These are phyloP conservation scores for Trichomycterus rosablanca DNA, from an alignment of 2,113 vertebrate species.

Conservation along the genomic window DNA sequence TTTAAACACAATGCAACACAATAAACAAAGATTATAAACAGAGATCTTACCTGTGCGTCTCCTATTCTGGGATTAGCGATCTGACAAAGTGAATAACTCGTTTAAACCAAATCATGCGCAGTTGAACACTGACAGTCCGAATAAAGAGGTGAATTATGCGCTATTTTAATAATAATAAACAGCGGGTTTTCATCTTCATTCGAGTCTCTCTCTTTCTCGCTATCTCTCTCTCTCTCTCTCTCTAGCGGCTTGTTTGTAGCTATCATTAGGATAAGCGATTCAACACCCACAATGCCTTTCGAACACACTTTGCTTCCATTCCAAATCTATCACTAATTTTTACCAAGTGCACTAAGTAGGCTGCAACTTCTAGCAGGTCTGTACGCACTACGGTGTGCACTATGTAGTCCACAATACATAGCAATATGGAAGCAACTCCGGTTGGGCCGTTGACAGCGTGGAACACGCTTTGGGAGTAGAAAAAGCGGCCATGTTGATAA, in stretches of 20 bases:
- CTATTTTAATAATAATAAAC: too few relatives aligned
- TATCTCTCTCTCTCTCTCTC: slow-evolving; percentile 7
- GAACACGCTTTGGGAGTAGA: neutral
- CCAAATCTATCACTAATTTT: neutral
- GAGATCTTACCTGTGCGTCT: slow-evolving; percentile 53
- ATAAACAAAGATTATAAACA: neutral
- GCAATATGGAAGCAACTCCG: neutral
- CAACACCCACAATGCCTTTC: slow-evolving; percentile 44
- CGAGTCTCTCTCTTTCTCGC: neutral
- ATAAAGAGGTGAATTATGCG: slow-evolving; percentile 13
- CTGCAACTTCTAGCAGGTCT: neutral
- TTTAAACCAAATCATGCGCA: slow-evolving; percentile 49
- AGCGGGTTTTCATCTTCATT: too few relatives aligned
- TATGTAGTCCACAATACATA: neutral
- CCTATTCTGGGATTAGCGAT: slow-evolving; percentile 44
- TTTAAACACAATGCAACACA: neutral
- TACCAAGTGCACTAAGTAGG: neutral
- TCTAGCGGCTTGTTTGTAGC: slow-evolving; percentile 39
- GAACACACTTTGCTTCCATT: slow-evolving; percentile 34
- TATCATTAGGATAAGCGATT: slow-evolving; percentile 42
- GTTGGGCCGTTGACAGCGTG: slow-evolving; percentile 26
- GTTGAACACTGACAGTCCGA: slow-evolving; percentile 21
- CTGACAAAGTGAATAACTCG: slow-evolving; percentile 43
- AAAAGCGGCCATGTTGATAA: slow-evolving; percentile 28
- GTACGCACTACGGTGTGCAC: neutral